phyloP scores from a whole-genome alignment of 2,888 invertebrate species.

The Nematopogon swammerdamellus region DNA sequence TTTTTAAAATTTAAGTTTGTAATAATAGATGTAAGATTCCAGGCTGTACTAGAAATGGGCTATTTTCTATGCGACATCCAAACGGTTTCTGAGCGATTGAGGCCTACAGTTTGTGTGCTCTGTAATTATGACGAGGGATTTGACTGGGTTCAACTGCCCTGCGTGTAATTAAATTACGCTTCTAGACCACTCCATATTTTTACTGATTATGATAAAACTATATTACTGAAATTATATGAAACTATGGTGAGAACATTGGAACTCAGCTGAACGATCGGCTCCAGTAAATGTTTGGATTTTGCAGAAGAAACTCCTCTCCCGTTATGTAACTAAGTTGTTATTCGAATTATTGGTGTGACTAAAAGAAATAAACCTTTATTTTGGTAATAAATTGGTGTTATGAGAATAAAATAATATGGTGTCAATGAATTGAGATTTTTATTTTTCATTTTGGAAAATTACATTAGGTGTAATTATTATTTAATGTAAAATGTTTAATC shows the following conservation, averaged over 20 bases:
- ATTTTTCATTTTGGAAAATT: conserved; percentile 5
- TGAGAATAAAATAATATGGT: conserved; percentile 53
- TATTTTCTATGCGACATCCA: neutral
- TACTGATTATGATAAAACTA: no score
- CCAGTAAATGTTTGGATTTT: neutral
- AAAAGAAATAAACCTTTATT: conserved; percentile 44
- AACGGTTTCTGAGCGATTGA: neutral
- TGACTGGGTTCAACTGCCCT: no score
- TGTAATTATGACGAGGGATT: no score
- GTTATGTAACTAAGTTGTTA: conserved; percentile 40
- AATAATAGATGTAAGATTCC: conserved; percentile 48
- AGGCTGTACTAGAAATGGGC: conserved; percentile 47
- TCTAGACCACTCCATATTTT: no score
- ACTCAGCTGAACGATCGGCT: neutral
- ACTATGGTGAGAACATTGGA: no score
- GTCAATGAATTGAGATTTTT: conserved; percentile 30
- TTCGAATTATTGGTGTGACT: conserved; percentile 44
- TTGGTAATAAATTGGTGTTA: conserved; percentile 55
- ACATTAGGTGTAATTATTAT: neutral
- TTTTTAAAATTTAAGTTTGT: conserved; percentile 47
- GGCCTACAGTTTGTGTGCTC: no score
- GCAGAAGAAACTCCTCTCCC: conserved; percentile 13
- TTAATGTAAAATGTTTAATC: neutral
- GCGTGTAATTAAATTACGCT: no score
- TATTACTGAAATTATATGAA: no score